Base-by-base conservation (phyloP, 2,888 invertebrate genomes). In the Lycia hirtaria region DNA sequence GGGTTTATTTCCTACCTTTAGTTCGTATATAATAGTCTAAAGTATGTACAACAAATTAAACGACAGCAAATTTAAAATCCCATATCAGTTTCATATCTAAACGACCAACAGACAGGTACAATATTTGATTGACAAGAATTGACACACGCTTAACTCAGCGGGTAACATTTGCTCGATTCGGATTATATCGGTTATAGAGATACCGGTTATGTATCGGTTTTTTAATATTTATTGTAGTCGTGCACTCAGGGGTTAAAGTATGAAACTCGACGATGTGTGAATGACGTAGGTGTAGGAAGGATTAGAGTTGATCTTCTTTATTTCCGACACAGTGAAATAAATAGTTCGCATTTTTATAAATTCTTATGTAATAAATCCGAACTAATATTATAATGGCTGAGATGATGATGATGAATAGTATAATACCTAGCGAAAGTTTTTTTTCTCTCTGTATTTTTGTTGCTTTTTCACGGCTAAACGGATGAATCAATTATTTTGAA, bases 221-320 rank as follows among this genome's bases (percentile, higher is more conserved):
- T 19, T 9, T 19, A 0, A 28, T 10, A 28, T 32, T 47, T 43
- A 47, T 52, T 30, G 41, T 52, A 37, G 20, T n/a, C 22, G 32
- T 22, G 22, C 44, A 56, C 73, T 65, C 73, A 74, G 65, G 74
- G 69, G 71, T 75, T 62, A 71, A 73, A 64, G 62, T 65, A 66
- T 65, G 69, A 64, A 45, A 73, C 52, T 69, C 76, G 76, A 73
- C 71, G 79, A 80, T 75, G 83, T 83, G 83, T 84, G 77, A 83
- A 79, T 74, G 77, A 76, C 72, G 72, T 66, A 62, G 72, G 69
- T 72, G 60, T 61, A 43, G 48, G 54, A 47, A 54, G 47, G 60
- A 61, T 55, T 60, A 51, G 62, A 58, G 61, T 24, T 49, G 67
- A 56, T 45, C 14, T 26, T 2, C 22, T 38, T 3, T n/a, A 22